Conservation (phyloP, 2,888 invertebrate genomes). For the Caenorhabditis angaria region DNA sequence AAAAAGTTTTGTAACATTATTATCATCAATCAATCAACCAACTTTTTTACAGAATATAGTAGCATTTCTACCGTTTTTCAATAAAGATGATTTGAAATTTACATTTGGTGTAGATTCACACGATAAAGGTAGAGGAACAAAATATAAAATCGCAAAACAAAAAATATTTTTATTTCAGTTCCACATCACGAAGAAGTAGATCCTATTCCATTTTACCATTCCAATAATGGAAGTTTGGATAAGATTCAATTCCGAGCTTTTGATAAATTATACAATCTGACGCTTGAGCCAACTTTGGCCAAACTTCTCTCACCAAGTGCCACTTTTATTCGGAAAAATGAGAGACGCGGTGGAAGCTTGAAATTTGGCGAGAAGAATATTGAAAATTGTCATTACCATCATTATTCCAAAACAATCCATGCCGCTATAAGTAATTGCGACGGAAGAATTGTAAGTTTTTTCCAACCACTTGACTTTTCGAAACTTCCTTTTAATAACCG, state of each 20-base stretch:
- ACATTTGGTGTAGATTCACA: conserved; percentile 68
- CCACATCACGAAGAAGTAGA: conserved; percentile 54
- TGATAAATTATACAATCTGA: conserved; percentile 42
- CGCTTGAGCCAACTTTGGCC: conserved; percentile 56
- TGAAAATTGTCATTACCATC: conserved; percentile 67
- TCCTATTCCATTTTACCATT: conserved; percentile 43
- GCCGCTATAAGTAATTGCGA: conserved; percentile 71
- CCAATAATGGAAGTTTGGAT: conserved; percentile 35
- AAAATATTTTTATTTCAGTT: conserved; percentile 37
- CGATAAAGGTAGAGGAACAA: conserved; percentile 44
- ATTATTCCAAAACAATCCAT: conserved; percentile 58
- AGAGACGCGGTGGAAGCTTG: conserved; percentile 54
- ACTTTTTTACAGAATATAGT: conserved; percentile 53
- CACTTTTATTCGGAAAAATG: conserved; percentile 56
- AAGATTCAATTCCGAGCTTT: conserved; percentile 20
- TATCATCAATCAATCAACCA: neutral
- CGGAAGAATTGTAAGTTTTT: conserved; percentile 59
- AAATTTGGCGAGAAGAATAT: conserved; percentile 42
- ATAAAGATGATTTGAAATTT: conserved; percentile 69
- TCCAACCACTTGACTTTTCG: too few relatives aligned
- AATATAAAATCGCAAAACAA: neutral
- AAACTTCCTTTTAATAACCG: conserved; percentile 9
- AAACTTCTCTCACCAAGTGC: conserved; percentile 53
- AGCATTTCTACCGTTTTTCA: conserved; percentile 66
- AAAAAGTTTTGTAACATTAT: neutral